Evolutionary conservation across 2,113 vertebrate genomes (phyloP).

Genomic region (Morone chrysops): DNA sequence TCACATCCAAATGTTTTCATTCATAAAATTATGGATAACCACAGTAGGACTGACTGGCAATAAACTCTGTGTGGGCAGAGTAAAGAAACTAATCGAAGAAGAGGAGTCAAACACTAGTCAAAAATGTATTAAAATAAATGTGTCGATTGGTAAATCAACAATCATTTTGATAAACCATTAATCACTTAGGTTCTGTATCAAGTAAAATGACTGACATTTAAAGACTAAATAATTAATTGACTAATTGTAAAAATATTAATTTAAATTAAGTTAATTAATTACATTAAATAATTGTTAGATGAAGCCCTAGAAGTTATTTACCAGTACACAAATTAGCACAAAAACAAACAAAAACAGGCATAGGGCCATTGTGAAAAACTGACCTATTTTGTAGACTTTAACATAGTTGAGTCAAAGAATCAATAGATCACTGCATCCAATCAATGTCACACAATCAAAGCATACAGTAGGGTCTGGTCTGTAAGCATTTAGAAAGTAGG

Average conservation of each 20-base stretch:
- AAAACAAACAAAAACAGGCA: neutral
- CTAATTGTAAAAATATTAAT: too few relatives aligned
- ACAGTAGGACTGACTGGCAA: constrained; percentile 13
- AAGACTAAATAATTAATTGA: neutral
- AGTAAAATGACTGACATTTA: too few relatives aligned
- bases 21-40: neutral
- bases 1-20: neutral
- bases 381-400: neutral
- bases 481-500: neutral
- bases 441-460: neutral
- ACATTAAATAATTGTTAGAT: neutral
- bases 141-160: neutral
- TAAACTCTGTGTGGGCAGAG: neutral
- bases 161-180: neutral
- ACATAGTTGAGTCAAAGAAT: neutral
- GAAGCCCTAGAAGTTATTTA: neutral
- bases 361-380: neutral
- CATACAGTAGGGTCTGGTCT: neutral
- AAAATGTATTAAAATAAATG: neutral
- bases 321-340: neutral
- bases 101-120: neutral
- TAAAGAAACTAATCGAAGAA: neutral
- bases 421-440: neutral
- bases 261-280: too few relatives aligned
- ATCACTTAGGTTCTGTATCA: too few relatives aligned